Evolutionary conservation across 2,797 vertebrate species (phyloP), one percentile per base, ranked within the genome.

Genomic region (Antennarius maculatus): DNA sequence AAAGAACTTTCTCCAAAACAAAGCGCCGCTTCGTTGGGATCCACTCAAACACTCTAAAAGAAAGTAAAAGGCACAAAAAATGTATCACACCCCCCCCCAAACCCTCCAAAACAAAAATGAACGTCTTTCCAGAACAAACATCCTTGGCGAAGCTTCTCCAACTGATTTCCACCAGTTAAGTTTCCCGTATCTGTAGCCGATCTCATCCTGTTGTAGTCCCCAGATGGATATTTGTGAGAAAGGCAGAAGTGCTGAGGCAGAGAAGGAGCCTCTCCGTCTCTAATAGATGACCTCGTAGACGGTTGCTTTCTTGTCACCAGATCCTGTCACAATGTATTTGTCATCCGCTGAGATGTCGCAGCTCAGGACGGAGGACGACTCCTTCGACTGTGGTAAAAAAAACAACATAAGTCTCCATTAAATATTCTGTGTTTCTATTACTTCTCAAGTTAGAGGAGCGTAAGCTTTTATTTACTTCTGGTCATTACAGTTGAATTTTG

Each of bases 221-320:
- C 55, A 54, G 54, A 54, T 41, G 16, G 71, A 56, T 48, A 56
- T 58, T 60, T 43, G 11, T 52, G n/a, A 42, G 18, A 14, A 14
- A 47, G 45, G 48, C 23, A 47, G 52, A 57, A 82, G 81, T 77
- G 84, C 79, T 80, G 78, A 57, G 74, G 79, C 81, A 55, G 71
- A 66, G 31, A 27, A 4, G 60, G 60, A 51, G 51, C 54, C 61
- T 72, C 54, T 29, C 49, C 10, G 14, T 43, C 51, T 72, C 88
- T 89, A 95, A 87, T 95, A 95, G 89, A 95, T 94, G 76, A 95
- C 94, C 86, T 95, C 94, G 28, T 95, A 95, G 69, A 95, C 94
- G 0, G 94, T 95, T 61, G 94, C 94, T 83, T 95, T 95, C 89
- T 95, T 95, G 88, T 95, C 94, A 1, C 94, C 94, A 0, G 94